Evolutionary conservation across 2,888 invertebrate species (phyloP), one percentile per base, ranked within the genome.

Genomic region (Chaitophorus viminalis): DNA sequence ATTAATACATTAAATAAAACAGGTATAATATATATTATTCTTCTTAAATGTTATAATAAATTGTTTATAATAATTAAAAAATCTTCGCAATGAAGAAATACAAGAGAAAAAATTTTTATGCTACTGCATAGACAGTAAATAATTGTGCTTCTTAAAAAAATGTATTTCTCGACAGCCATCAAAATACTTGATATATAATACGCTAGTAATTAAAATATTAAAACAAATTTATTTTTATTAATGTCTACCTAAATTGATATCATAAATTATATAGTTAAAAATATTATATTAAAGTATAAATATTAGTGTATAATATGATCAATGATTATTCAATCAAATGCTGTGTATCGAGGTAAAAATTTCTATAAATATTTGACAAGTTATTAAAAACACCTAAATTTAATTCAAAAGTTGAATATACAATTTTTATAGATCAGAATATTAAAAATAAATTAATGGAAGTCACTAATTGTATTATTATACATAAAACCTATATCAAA

Each of bases 101-200:
- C 17, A n/a, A 36, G 21, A 17, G 11, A 60, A 5, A 74, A 74
- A 6, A 21, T 31, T 74, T 65, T 33, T n/a, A 65, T 65, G 54
- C 25, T 33, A 81, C 29, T 46, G 21, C 31, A 29, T 70, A 11
- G 36, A n/a, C 36, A 39, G 65, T 68, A 36, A 68, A 79, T 33
- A 4, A 3, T 9, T 14, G 6, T 65, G 8, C 36, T 60, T n/a
- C 17, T 36, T 33, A 60, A 60, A 25, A 60, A 81, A 81, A 68
- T 65, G 36, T 68, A 70, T 70, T 82, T 70, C 29, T n/a, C 25
- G 39, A 14, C 29, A 25, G 25, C 65, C 83, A 83, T 46, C 75
- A 75, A 83, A 83, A 65, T 39, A 46, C 25, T 75, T 46, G 8
- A 14, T 75, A 76, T 75, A n/a, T 29, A 6, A 60, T 39, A 75